Conservation (phyloP, 2,797 vertebrate species). For the Bucorvus abyssinicus region DNA sequence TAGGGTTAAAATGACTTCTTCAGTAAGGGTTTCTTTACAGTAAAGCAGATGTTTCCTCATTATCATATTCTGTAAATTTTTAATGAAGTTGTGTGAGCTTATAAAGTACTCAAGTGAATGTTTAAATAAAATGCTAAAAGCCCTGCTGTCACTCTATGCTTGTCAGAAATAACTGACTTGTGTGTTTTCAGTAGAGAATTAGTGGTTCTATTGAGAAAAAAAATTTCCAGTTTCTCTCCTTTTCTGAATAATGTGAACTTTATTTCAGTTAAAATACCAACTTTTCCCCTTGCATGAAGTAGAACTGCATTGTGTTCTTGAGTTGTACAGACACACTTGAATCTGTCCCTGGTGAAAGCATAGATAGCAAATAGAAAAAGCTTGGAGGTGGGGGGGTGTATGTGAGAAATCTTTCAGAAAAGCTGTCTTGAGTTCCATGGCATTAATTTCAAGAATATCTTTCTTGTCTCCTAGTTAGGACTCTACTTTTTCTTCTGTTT, state of each 20-base stretch:
- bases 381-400: accelerated
- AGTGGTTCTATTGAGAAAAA: not conserved
- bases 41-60: not conserved
- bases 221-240: not conserved
- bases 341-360: not conserved
- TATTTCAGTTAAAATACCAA: not conserved
- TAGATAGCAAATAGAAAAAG: not conserved
- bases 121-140: slow-evolving; percentile 12
- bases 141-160: not conserved
- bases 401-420: not conserved
- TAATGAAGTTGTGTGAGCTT: not conserved
- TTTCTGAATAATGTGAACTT: not conserved
- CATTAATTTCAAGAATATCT: not conserved
- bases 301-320: not conserved
- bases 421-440: accelerated
- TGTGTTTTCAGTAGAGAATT: not conserved
- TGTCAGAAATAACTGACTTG: not conserved
- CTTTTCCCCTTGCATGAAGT: not conserved
- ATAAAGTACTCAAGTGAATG: not conserved
- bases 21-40: not conserved
- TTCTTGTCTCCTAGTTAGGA: not conserved
- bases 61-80: not conserved
- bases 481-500: not conserved
- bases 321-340: not conserved
- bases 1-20: not conserved